A percentile compares a stretch with the other conserved stretches of the same genome.
phyloP scores from a whole-genome alignment of 2,888 invertebrate species.

The Villa cingulata region DNA sequence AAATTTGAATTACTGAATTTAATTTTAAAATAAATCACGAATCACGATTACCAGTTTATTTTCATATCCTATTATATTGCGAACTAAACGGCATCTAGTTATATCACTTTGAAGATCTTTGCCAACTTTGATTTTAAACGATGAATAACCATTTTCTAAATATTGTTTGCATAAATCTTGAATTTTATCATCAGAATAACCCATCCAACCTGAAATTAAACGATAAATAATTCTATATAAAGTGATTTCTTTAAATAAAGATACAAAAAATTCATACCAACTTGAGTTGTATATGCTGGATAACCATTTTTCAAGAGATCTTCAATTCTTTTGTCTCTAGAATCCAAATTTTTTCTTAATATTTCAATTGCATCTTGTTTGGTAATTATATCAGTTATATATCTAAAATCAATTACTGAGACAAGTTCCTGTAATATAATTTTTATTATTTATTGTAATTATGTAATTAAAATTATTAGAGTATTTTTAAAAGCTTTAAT shows the following conservation, averaged over 20 bases:
- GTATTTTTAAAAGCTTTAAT: no score
- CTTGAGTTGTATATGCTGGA: slow-evolving; percentile 78
- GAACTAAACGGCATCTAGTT: slow-evolving; percentile 54
- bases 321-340: slow-evolving; percentile 49
- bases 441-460: no score
- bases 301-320: slow-evolving; percentile 54
- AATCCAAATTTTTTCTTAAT: slow-evolving; percentile 43
- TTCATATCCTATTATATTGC: slow-evolving; percentile 62
- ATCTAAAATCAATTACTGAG: slow-evolving; percentile 76
- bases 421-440: slow-evolving; percentile 38
- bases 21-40: no score
- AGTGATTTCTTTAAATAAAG: not conserved
- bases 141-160: slow-evolving; percentile 58
- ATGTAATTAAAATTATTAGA: no score
- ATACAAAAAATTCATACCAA: slow-evolving; percentile 41
- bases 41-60: slow-evolving; percentile 39
- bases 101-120: slow-evolving; percentile 61
- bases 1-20: no score
- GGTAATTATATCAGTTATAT: slow-evolving; percentile 68
- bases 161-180: slow-evolving; percentile 55
- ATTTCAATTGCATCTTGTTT: slow-evolving; percentile 66
- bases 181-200: slow-evolving; percentile 67
- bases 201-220: slow-evolving; percentile 58
- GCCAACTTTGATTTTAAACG: slow-evolving; percentile 88
- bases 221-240: not conserved